Conservation (phyloP, 2,888 invertebrate genomes). For the Cetonia aurata region DNA sequence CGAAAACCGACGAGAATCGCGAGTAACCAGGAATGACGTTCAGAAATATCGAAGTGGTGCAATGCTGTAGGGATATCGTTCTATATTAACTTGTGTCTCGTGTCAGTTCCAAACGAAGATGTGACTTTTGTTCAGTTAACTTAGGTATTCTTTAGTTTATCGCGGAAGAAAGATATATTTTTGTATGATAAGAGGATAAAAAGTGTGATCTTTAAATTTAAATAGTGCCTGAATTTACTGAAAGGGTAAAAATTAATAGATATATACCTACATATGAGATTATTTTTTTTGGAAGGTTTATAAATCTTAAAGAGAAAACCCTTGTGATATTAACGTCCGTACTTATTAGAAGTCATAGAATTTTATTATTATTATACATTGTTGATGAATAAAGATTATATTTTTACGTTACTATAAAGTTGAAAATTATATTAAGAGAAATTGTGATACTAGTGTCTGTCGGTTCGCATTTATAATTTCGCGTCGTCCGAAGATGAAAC, state of each 20-base stretch:
- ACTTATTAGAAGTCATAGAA: constrained; percentile 13
- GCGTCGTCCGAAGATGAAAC: constrained; percentile 49
- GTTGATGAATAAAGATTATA: constrained; percentile 14
- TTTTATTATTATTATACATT: constrained; percentile 13
- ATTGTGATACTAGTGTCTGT: constrained; percentile 42
- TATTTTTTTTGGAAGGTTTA: constrained; percentile 17
- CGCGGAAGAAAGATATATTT: too few species aligned
- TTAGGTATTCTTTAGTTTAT: background rate
- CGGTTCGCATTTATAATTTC: background rate
- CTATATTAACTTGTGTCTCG: too few species aligned
- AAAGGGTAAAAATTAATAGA: constrained; percentile 21
- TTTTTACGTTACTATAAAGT: constrained; percentile 17
- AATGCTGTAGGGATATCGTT: background rate
- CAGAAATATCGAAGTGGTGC: constrained; percentile 8
- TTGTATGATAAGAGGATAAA: too few species aligned
- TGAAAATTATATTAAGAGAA: constrained; percentile 1
- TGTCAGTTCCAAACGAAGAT: background rate
- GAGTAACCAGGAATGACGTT: background rate
- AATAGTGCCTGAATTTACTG: constrained; percentile 28
- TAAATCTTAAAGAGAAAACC: constrained; percentile 1
- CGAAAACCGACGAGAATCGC: constrained; percentile 1
- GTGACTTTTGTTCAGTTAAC: constrained; percentile 11
- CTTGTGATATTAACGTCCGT: constrained; percentile 36
- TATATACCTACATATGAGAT: constrained; percentile 11
- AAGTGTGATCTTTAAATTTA: constrained; percentile 27